Conservation (phyloP, 2,113 vertebrate genomes). For the Corvus hawaiiensis region DNA sequence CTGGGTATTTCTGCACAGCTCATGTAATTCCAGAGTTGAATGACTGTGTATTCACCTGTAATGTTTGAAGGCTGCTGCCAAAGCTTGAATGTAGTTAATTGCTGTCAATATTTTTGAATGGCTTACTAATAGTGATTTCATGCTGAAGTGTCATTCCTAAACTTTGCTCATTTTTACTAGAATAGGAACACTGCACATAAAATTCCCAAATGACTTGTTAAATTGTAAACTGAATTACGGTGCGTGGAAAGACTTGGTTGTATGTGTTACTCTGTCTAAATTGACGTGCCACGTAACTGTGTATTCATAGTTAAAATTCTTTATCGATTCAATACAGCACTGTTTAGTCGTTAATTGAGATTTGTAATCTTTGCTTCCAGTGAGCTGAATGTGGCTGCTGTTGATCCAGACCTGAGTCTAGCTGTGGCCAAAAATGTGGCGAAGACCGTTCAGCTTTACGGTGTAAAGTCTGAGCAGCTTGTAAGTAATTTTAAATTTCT, state of each 20-base stretch:
- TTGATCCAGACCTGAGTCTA: slow-evolving; percentile 85
- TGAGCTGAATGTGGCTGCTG: slow-evolving; percentile 92
- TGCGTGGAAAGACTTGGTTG: slow-evolving; percentile 19
- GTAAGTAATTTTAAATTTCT: slow-evolving; percentile 72
- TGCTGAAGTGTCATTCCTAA: slow-evolving; percentile 55
- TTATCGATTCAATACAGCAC: background rate
- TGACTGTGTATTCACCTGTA: slow-evolving; percentile 59
- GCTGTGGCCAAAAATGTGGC: slow-evolving; percentile 93
- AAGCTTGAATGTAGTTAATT: slow-evolving; percentile 59
- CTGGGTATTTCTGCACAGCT: slow-evolving; percentile 69
- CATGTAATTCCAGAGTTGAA: slow-evolving; percentile 58
- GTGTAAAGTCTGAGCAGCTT: slow-evolving; percentile 96
- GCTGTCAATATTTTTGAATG: slow-evolving; percentile 67
- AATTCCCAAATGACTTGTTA: slow-evolving; percentile 49
- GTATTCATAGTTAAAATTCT: background rate
- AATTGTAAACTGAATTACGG: slow-evolving; percentile 43
- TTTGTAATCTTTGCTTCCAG: slow-evolving; percentile 70
- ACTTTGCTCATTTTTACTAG: slow-evolving; percentile 49
- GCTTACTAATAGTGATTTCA: slow-evolving; percentile 63
- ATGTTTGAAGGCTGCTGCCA: slow-evolving; percentile 64
- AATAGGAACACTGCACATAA: slow-evolving; percentile 35
- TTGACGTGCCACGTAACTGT: slow-evolving; percentile 1
- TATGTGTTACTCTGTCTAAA: slow-evolving; percentile 1
- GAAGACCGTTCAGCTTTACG: slow-evolving; percentile 92
- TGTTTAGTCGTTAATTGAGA: background rate